These are phyloP conservation scores for Pseudopodoces humilis DNA, from an alignment of 2,113 vertebrate species.

Conservation along the genomic window DNA sequence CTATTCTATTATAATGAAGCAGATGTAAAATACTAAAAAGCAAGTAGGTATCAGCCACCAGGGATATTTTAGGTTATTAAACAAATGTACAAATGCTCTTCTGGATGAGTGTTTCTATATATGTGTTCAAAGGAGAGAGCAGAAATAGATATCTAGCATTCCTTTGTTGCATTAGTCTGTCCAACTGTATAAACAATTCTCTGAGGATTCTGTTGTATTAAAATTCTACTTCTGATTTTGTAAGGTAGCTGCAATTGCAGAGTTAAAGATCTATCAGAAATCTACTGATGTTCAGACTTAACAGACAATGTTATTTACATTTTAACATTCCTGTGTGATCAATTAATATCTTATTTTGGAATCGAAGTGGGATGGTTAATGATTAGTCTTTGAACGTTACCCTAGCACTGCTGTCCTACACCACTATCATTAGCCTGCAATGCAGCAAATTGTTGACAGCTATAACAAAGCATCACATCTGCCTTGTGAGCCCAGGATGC, in stretches of 20 bases:
- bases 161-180: not conserved
- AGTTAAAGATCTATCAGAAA: constrained; percentile 6
- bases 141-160: not conserved
- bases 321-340: not conserved
- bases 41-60: not conserved
- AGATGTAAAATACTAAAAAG: not conserved
- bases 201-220: not conserved
- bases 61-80: not conserved
- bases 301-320: constrained; percentile 14
- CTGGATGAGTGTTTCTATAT: not conserved
- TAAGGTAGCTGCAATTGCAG: constrained; percentile 4
- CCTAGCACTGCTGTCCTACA: constrained; percentile 21
- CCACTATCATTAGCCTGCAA: constrained; percentile 44
- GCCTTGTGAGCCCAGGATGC: constrained; percentile 6
- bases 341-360: constrained; percentile 33
- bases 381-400: constrained; percentile 30
- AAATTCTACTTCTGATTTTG: constrained; percentile 19
- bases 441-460: constrained; percentile 57
- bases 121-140: not conserved
- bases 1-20: not conserved
- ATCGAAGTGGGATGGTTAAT: not conserved
- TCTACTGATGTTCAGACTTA: constrained; percentile 13
- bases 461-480: constrained; percentile 55
- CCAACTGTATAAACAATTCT: not conserved
- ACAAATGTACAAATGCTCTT: not conserved